Base-by-base conservation (phyloP, 1,140 invertebrate genomes). In the Pseudomyrmex cubaensis region DNA sequence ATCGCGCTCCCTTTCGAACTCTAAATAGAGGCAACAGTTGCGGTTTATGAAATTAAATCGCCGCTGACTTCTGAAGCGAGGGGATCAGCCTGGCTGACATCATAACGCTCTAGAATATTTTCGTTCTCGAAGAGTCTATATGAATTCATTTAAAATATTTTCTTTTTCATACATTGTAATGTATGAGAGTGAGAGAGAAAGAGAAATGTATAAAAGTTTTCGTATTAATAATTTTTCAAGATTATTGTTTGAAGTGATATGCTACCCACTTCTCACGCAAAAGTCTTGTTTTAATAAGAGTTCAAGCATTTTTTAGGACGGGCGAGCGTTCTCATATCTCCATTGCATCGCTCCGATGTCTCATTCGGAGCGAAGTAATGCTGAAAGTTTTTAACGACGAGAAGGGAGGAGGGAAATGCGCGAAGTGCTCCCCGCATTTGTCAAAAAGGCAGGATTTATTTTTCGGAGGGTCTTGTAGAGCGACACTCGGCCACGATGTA, bases 21-120 rank as follows among this genome's bases (percentile, higher is more conserved):
- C 35, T 89, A 90, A 93, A 93, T 93, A 91, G 92, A 90, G 93
- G 93, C 89, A 94, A 94, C 93, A 94, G 93, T 94, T 94, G 94
- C 92, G 93, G 93, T 94, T 94, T 94, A 94, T 94, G 93, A 94
- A 94, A 94, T 94, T 93, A 93, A 94, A 92, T 94, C 88, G 91
- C 87, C 85, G 90, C 88, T 76, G 86, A 91, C 87, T 89, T 88
- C 67, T 83, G 86, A 86, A 92, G 92, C 88, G 88, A 90, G 82
- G 84, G 88, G 35, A 35, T 90, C 88, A 91, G 87, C 88, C 87
- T 87, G 84, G 52, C 63, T 17, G 78, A 69, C 64, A 35, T 25
- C 2, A 54, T 56, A 56, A 70, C 15, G 22, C n/a, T 35, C 8
- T 48, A 4, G 13, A 25, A 69, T 15, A 22, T 44, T 77, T 22